phyloP scores from a whole-genome alignment of 1,140 invertebrate genomes.

The Dendrolimus punctatus region DNA sequence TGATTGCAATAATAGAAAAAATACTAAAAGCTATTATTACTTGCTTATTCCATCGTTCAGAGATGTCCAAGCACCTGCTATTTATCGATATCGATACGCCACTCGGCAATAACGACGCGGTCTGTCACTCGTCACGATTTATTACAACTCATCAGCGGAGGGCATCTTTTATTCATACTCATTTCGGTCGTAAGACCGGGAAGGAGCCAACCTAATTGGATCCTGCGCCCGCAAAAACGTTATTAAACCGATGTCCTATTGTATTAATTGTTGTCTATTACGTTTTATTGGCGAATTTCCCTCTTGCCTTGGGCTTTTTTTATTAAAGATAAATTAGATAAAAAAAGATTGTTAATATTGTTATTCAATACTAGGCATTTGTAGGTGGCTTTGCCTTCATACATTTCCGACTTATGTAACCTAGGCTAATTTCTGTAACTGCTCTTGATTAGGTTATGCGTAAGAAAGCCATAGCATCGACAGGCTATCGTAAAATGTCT shows the following conservation, averaged over 20 bases:
- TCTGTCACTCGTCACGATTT: slow-evolving; percentile 29
- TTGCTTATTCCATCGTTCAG: neutral
- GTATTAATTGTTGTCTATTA: slow-evolving; percentile 17
- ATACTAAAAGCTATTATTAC: no score
- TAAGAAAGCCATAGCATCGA: no score
- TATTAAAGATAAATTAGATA: neutral
- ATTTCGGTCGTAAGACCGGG: slow-evolving; percentile 16
- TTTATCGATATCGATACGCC: slow-evolving; percentile 8
- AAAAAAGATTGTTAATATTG: neutral
- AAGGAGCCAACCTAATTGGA: slow-evolving; percentile 26
- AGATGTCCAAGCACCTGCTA: slow-evolving; percentile 1
- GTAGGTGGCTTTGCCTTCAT: no score
- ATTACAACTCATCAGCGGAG: slow-evolving; percentile 22
- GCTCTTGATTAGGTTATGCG: no score
- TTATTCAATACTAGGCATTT: no score
- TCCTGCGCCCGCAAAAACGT: slow-evolving; percentile 16
- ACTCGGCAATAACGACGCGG: slow-evolving; percentile 13
- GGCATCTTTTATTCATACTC: slow-evolving; percentile 37
- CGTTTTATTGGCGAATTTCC: neutral
- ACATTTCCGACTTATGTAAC: no score
- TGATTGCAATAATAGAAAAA: no score
- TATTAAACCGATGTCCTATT: slow-evolving; percentile 13
- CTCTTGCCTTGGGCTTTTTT: no score
- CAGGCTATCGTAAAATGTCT: no score
- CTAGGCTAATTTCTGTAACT: no score